Percentiles rank a stretch among this genome's conserved stretches.
Conservation (phyloP, 2,113 vertebrate species). For the Centropus bengalensis region DNA sequence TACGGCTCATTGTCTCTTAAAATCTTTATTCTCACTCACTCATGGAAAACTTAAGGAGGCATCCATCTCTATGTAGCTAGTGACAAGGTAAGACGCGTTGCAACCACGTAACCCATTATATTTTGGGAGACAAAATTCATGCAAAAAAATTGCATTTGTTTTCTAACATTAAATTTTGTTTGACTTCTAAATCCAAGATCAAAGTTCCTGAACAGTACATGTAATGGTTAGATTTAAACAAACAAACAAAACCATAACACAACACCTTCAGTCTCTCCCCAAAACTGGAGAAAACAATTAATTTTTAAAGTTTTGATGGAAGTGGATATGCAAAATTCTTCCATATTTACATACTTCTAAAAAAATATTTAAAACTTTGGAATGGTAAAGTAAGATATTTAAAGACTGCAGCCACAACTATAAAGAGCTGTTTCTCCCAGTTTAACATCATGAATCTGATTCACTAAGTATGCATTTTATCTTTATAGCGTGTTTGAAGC, state of each 20-base stretch:
- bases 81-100: background rate
- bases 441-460: background rate
- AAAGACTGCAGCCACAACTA: background rate
- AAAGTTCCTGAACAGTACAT: background rate
- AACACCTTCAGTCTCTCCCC: no score
- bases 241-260: no score
- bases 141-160: background rate
- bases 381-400: background rate
- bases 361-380: background rate
- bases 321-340: background rate
- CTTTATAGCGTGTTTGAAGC: background rate
- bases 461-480: background rate
- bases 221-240: background rate
- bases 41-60: background rate
- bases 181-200: background rate
- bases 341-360: background rate
- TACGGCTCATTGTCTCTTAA: background rate
- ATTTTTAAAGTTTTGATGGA: background rate
- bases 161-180: background rate
- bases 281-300: background rate
- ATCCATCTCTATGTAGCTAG: background rate
- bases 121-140: background rate
- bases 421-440: background rate
- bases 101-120: background rate
- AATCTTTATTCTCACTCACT: background rate